A percentile compares a stretch with the other conserved stretches of the same genome.
Evolutionary conservation across 2,888 invertebrate species (phyloP).

Genomic region (Lacanobia oleracea): DNA sequence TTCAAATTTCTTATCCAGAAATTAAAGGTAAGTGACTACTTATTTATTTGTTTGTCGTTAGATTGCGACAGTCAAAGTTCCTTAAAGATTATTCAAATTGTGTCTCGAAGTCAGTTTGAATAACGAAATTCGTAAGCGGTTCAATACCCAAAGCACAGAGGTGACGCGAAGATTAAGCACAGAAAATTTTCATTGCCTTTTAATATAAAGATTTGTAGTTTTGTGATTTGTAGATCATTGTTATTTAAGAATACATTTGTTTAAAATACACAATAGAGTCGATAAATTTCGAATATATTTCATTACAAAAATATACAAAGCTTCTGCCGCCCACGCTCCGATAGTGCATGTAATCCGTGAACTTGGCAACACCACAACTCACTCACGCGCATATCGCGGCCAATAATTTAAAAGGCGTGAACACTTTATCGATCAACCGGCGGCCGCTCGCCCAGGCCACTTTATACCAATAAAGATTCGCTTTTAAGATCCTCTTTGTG

Average conservation of each 20-base stretch:
- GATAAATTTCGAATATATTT: constrained; percentile 19
- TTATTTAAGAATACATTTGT: constrained; percentile 1
- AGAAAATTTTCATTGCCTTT: too few species aligned
- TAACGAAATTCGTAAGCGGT: background rate
- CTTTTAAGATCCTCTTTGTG: constrained; percentile 53
- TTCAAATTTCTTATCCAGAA: too few species aligned
- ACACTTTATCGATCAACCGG: constrained; percentile 60
- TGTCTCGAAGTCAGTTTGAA: background rate
- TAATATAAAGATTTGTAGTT: background rate
- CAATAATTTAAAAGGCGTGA: constrained; percentile 66
- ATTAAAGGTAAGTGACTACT: too few species aligned
- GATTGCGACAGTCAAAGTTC: too few species aligned
- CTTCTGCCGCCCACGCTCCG: constrained; percentile 40
- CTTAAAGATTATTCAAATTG: too few species aligned
- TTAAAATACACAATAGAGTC: background rate
- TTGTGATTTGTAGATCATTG: background rate
- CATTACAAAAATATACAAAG: constrained; percentile 46
- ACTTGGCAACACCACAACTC: constrained; percentile 63
- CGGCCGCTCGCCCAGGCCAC: constrained; percentile 53
- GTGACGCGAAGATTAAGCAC: background rate
- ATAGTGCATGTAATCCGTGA: constrained; percentile 56
- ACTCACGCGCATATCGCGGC: constrained; percentile 62
- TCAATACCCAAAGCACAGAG: background rate
- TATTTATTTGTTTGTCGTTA: too few species aligned
- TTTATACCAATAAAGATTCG: constrained; percentile 60